Evolutionary conservation across 2,113 vertebrate genomes (phyloP).

Genomic region (Gila orcuttii): DNA sequence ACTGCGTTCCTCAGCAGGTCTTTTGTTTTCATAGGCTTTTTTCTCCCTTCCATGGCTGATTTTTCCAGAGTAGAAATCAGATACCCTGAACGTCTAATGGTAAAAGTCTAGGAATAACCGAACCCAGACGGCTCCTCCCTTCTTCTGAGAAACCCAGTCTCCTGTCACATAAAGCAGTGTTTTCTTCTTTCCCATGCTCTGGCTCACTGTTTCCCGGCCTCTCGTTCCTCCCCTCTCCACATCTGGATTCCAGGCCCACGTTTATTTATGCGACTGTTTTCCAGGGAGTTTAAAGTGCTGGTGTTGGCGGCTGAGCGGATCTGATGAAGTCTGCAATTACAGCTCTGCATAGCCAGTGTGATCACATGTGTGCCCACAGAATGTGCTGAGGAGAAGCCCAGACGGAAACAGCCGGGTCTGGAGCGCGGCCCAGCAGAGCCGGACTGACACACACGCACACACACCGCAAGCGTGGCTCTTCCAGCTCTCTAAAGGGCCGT

Average conservation of each 20-base stretch:
- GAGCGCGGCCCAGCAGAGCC: slow-evolving; percentile 82
- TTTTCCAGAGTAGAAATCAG: slow-evolving; percentile 73
- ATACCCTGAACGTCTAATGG: slow-evolving; percentile 64
- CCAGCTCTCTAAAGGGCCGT: not conserved
- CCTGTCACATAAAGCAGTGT: slow-evolving; percentile 58
- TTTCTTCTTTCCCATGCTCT: slow-evolving; percentile 67
- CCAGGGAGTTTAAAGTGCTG: slow-evolving; percentile 68
- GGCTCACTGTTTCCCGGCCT: slow-evolving; percentile 40
- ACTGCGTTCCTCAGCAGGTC: not conserved
- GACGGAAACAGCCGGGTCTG: slow-evolving; percentile 92
- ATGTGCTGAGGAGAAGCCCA: slow-evolving; percentile 67
- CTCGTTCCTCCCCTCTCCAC: slow-evolving; percentile 59
- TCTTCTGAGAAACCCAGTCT: slow-evolving; percentile 63
- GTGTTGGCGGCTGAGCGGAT: slow-evolving; percentile 65
- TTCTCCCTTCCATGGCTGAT: not conserved
- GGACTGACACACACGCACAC: slow-evolving; percentile 73
- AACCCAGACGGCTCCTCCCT: slow-evolving; percentile 62
- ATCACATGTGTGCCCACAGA: slow-evolving; percentile 82
- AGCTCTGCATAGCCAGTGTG: slow-evolving; percentile 72
- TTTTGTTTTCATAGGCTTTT: slow-evolving; percentile 12
- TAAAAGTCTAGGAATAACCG: slow-evolving; percentile 73
- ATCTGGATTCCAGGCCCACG: slow-evolving; percentile 79
- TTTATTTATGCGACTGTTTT: slow-evolving; percentile 77
- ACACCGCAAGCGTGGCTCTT: not conserved
- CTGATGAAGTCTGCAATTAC: slow-evolving; percentile 86